A percentile compares a stretch with the other conserved stretches of the same genome.
phyloP scores from a whole-genome alignment of 1,140 invertebrate species.

The Heliconius congener region DNA sequence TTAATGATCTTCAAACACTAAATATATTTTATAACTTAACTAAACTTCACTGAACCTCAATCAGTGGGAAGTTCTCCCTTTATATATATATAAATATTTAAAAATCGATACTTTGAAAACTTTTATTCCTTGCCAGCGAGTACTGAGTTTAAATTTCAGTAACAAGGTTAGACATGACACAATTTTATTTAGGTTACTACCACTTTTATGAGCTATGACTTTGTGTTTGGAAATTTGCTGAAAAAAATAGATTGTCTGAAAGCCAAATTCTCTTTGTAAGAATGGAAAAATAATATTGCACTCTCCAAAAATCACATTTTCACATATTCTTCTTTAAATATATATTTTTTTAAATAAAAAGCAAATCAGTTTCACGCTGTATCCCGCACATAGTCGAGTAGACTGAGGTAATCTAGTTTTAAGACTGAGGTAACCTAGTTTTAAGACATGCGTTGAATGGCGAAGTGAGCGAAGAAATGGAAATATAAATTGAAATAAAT shows the following conservation, averaged over 20 bases:
- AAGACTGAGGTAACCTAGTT: no score
- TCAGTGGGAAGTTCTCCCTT: no score
- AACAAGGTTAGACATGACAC: conserved; percentile 21
- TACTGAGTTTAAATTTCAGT: conserved; percentile 10
- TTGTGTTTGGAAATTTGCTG: conserved; percentile 8
- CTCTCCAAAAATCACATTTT: not conserved
- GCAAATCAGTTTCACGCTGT: no score
- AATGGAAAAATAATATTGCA: not conserved
- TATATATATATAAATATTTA: no score
- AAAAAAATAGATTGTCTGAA: not conserved
- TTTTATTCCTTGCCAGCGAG: conserved; percentile 1
- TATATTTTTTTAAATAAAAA: not conserved
- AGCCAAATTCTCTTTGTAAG: conserved; percentile 5
- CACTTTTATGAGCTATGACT: conserved; percentile 17
- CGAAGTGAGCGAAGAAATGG: no score
- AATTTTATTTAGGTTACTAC: conserved; percentile 31
- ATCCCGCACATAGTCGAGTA: no score
- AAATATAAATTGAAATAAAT: no score
- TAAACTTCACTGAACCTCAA: no score
- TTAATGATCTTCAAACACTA: no score
- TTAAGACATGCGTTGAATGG: no score
- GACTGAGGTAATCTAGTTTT: no score
- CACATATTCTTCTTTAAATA: not conserved
- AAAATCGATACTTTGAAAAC: not conserved
- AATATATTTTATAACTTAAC: no score